Base-by-base conservation (phyloP, 2,113 vertebrate genomes). In the Pteruthius melanotis region DNA sequence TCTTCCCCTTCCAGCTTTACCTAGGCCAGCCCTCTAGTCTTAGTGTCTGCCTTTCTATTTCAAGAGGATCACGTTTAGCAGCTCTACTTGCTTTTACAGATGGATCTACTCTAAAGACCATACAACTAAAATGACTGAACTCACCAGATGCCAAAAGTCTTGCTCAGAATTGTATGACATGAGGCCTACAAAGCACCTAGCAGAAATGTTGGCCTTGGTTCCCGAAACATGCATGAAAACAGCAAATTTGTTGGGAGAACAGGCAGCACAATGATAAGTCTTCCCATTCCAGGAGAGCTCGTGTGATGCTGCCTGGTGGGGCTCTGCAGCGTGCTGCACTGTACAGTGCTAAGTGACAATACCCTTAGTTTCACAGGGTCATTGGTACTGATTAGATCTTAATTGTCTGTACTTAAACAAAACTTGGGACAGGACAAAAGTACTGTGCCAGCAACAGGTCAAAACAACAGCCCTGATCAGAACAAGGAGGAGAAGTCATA, bases 101-200 rank as follows among this genome's bases (percentile, higher is more conserved):
- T 70, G 19, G 7, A 45, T 40, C 35, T 57, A 3, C 39, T 63
- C n/a, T 0, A 0, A 50, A 31, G 26, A 57, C 9, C 33, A 10
- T 3, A 39, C 17, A 13, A 44, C 42, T 54, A 42, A 66, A 18
- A 37, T 6, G 8, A 27, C 53, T 50, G 59, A 83, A 52, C 49
- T 19, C 14, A 2, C 8, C 33, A 60, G 37, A 30, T 59, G 47
- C 31, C 44, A 4, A 7, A 89, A 80, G 33, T 47, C 35, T 37
- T 72, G 35, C 33, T 69, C 53, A 3, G 4, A 60, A 76, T 40
- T 45, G 33, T 6, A 3, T 22, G 19, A 18, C 50, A 28, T 1
- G 3, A 83, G 37, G 45, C 35, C 39, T 39, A 52, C 1, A 2
- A 76, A 80, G 28, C 8, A 83, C 35, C 33, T 13, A 56, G 80